These are phyloP conservation scores for Pituophis catenifer DNA, from an alignment of 2,113 vertebrate species.

Conservation along the genomic window DNA sequence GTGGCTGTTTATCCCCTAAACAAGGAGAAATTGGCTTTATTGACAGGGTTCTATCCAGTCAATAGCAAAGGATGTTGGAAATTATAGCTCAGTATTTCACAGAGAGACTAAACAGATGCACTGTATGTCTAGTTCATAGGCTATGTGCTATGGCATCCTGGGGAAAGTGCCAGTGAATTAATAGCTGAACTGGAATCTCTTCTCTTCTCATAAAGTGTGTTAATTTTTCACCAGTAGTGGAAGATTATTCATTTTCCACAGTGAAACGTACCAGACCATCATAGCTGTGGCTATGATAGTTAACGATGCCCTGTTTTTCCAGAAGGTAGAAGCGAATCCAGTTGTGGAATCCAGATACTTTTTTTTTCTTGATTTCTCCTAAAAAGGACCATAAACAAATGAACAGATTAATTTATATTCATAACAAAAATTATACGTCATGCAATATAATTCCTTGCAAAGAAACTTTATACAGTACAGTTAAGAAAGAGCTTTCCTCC, in stretches of 20 bases:
- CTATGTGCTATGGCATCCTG: neutral
- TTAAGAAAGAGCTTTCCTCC: neutral
- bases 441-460: neutral
- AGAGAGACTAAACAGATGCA: neutral
- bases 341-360: conserved; percentile 94
- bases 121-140: neutral
- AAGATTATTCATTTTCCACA: neutral
- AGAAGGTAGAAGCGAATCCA: conserved; percentile 93
- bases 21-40: neutral
- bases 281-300: conserved; percentile 92
- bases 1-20: neutral
- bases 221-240: neutral
- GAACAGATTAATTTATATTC: neutral
- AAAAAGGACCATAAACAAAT: neutral
- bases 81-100: neutral
- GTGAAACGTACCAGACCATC: conserved; percentile 81
- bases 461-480: neutral
- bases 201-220: neutral
- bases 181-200: neutral
- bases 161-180: neutral
- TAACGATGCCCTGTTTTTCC: conserved; percentile 79
- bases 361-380: conserved; percentile 91
- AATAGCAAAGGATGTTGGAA: neutral
- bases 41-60: neutral
- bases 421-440: neutral